Evolutionary conservation across 2,113 vertebrate species (phyloP), one percentile per base, ranked within the genome.

Genomic region (Alectura lathami): DNA sequence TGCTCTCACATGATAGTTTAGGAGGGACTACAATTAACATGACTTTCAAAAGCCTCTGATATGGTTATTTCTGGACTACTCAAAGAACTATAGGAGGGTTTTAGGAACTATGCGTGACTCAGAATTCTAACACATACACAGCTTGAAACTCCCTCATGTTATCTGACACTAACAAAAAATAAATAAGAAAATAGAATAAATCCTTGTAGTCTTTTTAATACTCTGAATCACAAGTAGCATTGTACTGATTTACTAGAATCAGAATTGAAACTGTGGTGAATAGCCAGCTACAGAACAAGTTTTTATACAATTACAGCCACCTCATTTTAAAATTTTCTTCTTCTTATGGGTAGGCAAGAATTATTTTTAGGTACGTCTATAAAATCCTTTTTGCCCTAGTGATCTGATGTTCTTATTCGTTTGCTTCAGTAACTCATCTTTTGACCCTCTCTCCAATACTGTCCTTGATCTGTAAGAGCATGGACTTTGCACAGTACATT

Each of bases 31-130:
- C 57, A 96, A 92, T 91, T 79, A 91, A 94, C 87, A 75, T 85
- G 84, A 95, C 92, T 95, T 94, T 89, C 90, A 96, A 74, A 96
- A 94, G 57, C 81, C 81, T 97, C 87, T 95, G 83, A 76, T 86
- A 60, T 30, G 42, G 81, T 82, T 97, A 89, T 94, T 94, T 97
- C 82, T 87, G 70, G 87, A 89, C 45, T 42, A 76, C 70, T 77
- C 62, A 53, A 82, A 89, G 53, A 92, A 80, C 62, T 83, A 76
- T 17, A 83, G 87, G 22, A 85, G 82, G 29, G 21, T 94, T 93
- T 79, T 34, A 82, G n/a, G 40, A 95, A n/a, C 53, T 56, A 30
- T 26, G 42, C 14, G 40, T 11, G 83, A 88, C 66, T 89, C 23
- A 36, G 48, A 89, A 87, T 77, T 85, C 21, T 26, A 57, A 96